Percentiles rank a stretch among this genome's conserved stretches.
Conservation (phyloP, 2,113 vertebrate species). For the Mustela lutreola region DNA sequence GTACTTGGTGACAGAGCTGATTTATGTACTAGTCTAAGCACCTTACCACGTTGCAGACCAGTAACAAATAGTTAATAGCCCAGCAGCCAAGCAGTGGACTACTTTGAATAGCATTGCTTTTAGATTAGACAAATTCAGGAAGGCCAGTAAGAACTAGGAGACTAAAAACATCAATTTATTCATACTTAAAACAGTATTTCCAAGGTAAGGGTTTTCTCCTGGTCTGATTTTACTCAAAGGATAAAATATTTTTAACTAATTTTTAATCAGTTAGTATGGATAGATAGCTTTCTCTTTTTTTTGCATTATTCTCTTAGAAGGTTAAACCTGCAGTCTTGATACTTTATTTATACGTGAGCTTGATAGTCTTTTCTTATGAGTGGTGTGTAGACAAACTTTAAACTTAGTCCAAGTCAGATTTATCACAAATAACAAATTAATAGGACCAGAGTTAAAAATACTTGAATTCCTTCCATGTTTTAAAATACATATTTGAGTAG, state of each 20-base stretch:
- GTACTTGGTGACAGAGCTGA: neutral
- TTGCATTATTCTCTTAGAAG: conserved; percentile 43
- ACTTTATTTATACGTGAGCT: neutral
- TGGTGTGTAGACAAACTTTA: conserved; percentile 9
- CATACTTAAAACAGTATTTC: conserved; percentile 24
- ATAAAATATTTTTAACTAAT: conserved; percentile 58
- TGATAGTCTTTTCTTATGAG: conserved; percentile 20
- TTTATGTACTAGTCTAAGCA: neutral
- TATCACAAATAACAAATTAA: conserved; percentile 32
- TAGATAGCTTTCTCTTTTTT: conserved; percentile 50
- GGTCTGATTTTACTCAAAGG: conserved; percentile 6
- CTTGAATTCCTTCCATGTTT: conserved; percentile 1
- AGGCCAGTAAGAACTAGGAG: conserved; percentile 6
- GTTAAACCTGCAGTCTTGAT: neutral
- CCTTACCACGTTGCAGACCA: neutral
- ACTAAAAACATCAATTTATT: neutral
- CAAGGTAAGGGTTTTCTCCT: conserved; percentile 30
- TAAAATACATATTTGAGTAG: conserved; percentile 38
- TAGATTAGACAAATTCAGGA: neutral
- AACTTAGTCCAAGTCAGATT: neutral
- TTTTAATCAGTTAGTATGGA: neutral
- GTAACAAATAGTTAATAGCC: neutral
- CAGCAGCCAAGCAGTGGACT: neutral
- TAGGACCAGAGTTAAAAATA: conserved; percentile 33
- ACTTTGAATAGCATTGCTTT: neutral